Conservation (phyloP, 2,888 invertebrate genomes). For the Hyposoter dolosus region DNA sequence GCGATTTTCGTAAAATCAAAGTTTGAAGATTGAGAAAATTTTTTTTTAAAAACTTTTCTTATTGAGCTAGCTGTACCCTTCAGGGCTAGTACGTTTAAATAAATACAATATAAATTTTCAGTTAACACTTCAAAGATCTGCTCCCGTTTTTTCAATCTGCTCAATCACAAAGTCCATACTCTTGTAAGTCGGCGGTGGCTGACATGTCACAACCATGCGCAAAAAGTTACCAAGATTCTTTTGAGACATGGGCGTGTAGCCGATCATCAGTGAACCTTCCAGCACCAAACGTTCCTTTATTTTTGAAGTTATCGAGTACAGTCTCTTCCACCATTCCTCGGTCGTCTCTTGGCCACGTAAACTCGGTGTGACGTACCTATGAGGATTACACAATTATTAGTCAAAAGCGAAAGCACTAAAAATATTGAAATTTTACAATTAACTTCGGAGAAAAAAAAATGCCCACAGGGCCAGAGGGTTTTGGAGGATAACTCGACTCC, state of each 20-base stretch:
- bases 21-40: too few relatives aligned
- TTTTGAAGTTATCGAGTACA: slow-evolving; percentile 87
- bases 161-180: slow-evolving; percentile 88
- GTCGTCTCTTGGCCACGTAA: slow-evolving; percentile 84
- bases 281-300: slow-evolving; percentile 90
- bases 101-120: background rate
- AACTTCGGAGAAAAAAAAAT: background rate
- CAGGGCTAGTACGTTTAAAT: background rate
- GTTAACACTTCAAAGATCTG: slow-evolving; percentile 75
- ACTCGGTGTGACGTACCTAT: slow-evolving; percentile 87
- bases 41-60: too few relatives aligned
- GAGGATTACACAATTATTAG: slow-evolving; percentile 2
- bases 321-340: slow-evolving; percentile 86
- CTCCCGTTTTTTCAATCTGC: slow-evolving; percentile 88
- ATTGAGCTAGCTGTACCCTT: too few relatives aligned
- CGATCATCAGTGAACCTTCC: slow-evolving; percentile 90
- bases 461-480: too few relatives aligned
- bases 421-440: background rate
- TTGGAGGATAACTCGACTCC: background rate
- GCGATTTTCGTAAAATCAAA: too few relatives aligned
- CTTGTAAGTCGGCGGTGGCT: slow-evolving; percentile 87
- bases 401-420: background rate
- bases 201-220: slow-evolving; percentile 90
- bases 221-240: slow-evolving; percentile 90
- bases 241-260: slow-evolving; percentile 89